These are phyloP conservation scores for Chamaedrilus cognettii DNA, from an alignment of 2,888 invertebrate species.

Conservation along the genomic window DNA sequence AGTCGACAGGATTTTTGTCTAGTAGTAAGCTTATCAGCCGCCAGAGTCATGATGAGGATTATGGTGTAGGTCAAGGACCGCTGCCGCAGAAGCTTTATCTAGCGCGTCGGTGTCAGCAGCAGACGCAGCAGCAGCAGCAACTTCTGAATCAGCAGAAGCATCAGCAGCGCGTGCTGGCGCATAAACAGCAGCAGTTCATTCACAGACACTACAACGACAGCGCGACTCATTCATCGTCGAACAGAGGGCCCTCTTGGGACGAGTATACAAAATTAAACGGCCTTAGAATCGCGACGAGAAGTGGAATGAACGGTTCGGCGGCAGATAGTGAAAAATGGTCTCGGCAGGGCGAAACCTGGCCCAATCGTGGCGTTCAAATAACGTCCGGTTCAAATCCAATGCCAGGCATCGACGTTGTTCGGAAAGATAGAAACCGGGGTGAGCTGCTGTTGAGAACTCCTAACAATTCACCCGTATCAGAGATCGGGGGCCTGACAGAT, in stretches of 20 bases:
- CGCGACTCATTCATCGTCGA: neutral
- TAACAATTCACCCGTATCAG: neutral
- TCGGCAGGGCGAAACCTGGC: too few species aligned
- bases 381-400: too few species aligned
- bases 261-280: neutral
- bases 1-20: neutral
- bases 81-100: neutral
- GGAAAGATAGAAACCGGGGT: neutral
- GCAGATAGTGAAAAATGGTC: too few species aligned
- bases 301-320: too few species aligned
- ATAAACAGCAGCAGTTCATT: neutral
- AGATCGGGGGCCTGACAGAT: neutral
- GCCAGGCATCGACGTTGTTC: too few species aligned
- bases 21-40: too few species aligned
- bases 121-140: neutral
- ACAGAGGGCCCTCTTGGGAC: neutral
- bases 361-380: too few species aligned
- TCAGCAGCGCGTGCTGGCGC: neutral
- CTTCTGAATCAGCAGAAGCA: neutral
- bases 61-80: too few species aligned
- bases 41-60: too few species aligned
- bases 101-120: neutral
- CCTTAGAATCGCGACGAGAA: too few species aligned
- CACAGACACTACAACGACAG: neutral
- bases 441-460: neutral